Evolutionary conservation across 2,797 vertebrate species (phyloP), one percentile per base, ranked within the genome.

Genomic region (Microctenopoma stevenorrisi): DNA sequence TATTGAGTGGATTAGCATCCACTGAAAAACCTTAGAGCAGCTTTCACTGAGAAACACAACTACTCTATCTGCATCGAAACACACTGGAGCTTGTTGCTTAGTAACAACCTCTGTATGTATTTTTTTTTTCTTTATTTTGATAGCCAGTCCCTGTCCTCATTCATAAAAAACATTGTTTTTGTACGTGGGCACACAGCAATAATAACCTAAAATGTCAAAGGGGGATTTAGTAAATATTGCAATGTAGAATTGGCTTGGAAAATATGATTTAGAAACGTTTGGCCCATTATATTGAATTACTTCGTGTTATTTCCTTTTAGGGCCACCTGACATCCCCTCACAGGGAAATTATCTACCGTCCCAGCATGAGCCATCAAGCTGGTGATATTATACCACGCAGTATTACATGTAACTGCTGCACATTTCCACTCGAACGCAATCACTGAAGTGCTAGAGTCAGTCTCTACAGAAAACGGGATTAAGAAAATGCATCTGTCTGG

Each of bases 21-120:
- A 22, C 22, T 22, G 22, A 22, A 22, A 22, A 22, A 22, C 22
- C 22, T 22, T 22, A 22, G 22, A 22, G 22, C 22, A 22, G 22
- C 22, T 22, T 22, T 22, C 22, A 26, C 57, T 79, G 55, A 22
- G 50, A 72, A 58, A 51, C 59, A 52, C 10, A 63, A 65, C 38
- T 22, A 35, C 57, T 75, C 59, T 33, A 33, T 79, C 66, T 38
- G 63, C 55, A 38, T 55, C 62, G 42, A 76, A 83, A 76, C 83
- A 70, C 64, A 75, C 56, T 42, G 51, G 42, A 40, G 74, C 81
- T 63, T 79, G 91, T 92, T 92, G 91, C 91, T 85, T 86, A 78
- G 91, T 84, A 92, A 93, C 90, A 73, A 63, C 64, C 40, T 69
- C 61, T 81, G 55, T 35, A 11, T 1, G 5, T 30, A 30, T 6